Evolutionary conservation across 2,888 invertebrate species (phyloP), one percentile per base, ranked within the genome.

Genomic region (Agapetus fuscipes): DNA sequence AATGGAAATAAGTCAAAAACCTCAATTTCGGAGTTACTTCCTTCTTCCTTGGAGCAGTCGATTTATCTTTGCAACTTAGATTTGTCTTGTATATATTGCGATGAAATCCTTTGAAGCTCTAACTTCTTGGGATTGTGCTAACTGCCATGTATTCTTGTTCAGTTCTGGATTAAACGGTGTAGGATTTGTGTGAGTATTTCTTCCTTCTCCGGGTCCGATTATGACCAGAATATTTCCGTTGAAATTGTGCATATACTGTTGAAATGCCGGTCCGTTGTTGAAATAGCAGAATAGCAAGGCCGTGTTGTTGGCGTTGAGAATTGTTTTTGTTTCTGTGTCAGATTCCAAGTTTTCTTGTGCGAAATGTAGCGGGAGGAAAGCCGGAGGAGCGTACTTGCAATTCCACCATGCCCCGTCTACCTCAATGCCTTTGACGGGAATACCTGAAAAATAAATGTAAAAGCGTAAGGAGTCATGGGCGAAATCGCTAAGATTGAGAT

Each of bases 231-330:
- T 66, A 25, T 66, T 63, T 17, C 91, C 82, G 16, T 60, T 54
- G 56, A 76, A 83, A 52, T 70, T 56, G 48, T 71, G 56, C 41
- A 88, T 58, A 52, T 88, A 88, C 7, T 78, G 62, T 9, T 65
- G 54, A 58, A 87, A 88, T 14, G 83, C 83, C 1, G 54, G 49
- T 5, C 76, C 70, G 52, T 83, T 76, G 53, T 87, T 88, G 52
- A 88, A 89, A 53, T 88, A 88, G 54, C 86, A 88, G 57, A 88
- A 88, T 32, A 88, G 54, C 35, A 87, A 53, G 0, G 82, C 81
- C 39, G 72, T 72, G 28, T 68, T 59, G 10, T 59, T 50, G 7
- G 59, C 53, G 17, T 62, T 55, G 2, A 78, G 58, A 35, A 71
- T 54, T 24, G 53, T 44, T 3, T 54, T 53, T 30, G 61, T 59